Conservation (phyloP, 2,888 invertebrate genomes). For the Caenorhabditis macrosperma region DNA sequence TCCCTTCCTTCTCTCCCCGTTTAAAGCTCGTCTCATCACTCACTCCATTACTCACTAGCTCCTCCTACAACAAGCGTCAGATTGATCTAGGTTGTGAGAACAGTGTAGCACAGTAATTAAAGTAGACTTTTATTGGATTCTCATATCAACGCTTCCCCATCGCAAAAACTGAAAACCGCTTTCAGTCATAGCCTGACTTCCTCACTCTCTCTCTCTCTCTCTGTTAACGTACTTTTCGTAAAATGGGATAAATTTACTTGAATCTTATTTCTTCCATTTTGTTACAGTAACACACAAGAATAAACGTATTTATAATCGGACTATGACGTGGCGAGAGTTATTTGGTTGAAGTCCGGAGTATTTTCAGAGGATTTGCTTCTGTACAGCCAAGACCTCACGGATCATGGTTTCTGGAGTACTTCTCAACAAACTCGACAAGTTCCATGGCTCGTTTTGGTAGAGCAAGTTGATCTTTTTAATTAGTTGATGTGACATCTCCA, state of each 20-base stretch:
- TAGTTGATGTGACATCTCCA: constrained; percentile 11
- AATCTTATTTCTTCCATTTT: background rate
- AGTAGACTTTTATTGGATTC: constrained; percentile 4
- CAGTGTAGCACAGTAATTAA: constrained; percentile 28
- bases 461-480: constrained; percentile 1
- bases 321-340: background rate
- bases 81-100: constrained; percentile 39
- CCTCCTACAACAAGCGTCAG: constrained; percentile 8
- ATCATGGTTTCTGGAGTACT: constrained; percentile 9
- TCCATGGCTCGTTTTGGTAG: constrained; percentile 27
- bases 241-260: constrained; percentile 20
- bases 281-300: constrained; percentile 1
- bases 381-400: constrained; percentile 3
- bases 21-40: constrained; percentile 21
- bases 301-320: constrained; percentile 30
- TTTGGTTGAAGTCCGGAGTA: background rate
- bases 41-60: constrained; percentile 37
- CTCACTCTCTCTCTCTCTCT: background rate
- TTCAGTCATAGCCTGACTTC: background rate
- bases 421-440: constrained; percentile 20
- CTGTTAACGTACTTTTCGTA: background rate
- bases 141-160: background rate
- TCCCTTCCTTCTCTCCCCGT: constrained; percentile 2
- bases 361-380: background rate
- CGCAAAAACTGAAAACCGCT: background rate